phyloP scores from a whole-genome alignment of 2,888 invertebrate species.

The Phalera bucephala region DNA sequence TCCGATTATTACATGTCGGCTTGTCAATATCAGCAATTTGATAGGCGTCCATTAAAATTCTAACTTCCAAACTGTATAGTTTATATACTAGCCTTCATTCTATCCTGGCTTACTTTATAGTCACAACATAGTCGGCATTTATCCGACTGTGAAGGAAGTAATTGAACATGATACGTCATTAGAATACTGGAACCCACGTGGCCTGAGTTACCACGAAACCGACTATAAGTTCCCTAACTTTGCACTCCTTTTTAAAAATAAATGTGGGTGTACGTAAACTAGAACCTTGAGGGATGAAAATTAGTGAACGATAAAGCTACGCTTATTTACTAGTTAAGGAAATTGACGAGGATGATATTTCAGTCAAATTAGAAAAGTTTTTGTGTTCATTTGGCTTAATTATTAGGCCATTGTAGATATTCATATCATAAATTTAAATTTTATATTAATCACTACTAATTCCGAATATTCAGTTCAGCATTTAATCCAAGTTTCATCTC shows the following conservation, averaged over 20 bases:
- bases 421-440: too few relatives aligned
- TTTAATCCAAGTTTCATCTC: too few relatives aligned
- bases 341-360: background rate
- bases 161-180: constrained; percentile 58
- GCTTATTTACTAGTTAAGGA: background rate
- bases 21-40: too few relatives aligned
- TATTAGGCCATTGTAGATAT: too few relatives aligned
- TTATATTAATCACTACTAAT: too few relatives aligned
- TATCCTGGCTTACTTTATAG: constrained; percentile 7
- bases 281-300: constrained; percentile 10
- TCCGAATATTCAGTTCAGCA: too few relatives aligned
- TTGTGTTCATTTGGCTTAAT: too few relatives aligned
- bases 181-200: constrained; percentile 25
- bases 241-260: constrained; percentile 17
- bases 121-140: constrained; percentile 40
- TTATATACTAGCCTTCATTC: too few relatives aligned
- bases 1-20: too few relatives aligned
- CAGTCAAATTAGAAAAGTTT: too few relatives aligned
- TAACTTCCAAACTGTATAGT: too few relatives aligned
- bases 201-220: constrained; percentile 20
- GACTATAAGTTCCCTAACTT: constrained; percentile 5
- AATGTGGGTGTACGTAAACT: constrained; percentile 4
- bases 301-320: constrained; percentile 8
- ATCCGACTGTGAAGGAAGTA: constrained; percentile 49
- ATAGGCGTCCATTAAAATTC: too few relatives aligned